These are phyloP conservation scores for Amblyteles armatorius DNA, from an alignment of 2,888 invertebrate genomes.

Conservation along the genomic window DNA sequence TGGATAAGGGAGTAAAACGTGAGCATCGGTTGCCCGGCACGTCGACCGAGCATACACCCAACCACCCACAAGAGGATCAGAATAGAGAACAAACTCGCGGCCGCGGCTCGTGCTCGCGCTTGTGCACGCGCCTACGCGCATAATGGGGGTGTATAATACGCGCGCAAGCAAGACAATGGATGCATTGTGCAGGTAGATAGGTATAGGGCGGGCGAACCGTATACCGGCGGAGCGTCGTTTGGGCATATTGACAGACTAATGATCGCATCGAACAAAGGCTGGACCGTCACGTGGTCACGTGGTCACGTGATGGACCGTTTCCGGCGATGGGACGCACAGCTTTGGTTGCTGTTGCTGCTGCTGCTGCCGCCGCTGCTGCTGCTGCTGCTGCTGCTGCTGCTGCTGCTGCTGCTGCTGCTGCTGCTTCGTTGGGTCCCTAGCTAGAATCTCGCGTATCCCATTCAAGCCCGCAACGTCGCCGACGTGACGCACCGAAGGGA, in stretches of 20 bases:
- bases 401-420: neutral
- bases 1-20: slow-evolving; percentile 47
- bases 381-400: too few relatives aligned
- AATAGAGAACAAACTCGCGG: slow-evolving; percentile 62
- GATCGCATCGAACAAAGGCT: slow-evolving; percentile 84
- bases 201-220: slow-evolving; percentile 74
- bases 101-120: slow-evolving; percentile 70
- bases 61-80: slow-evolving; percentile 56
- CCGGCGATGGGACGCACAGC: slow-evolving; percentile 79
- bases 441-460: slow-evolving; percentile 63
- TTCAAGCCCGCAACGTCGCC: slow-evolving; percentile 69
- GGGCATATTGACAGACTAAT: slow-evolving; percentile 85
- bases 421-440: slow-evolving; percentile 41
- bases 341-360: too few relatives aligned
- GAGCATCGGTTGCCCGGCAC: slow-evolving; percentile 50
- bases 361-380: too few relatives aligned
- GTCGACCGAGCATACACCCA: slow-evolving; percentile 57
- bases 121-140: slow-evolving; percentile 82
- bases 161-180: slow-evolving; percentile 83
- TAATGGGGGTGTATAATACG: slow-evolving; percentile 83
- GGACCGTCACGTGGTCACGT: slow-evolving; percentile 83
- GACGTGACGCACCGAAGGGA: slow-evolving; percentile 55
- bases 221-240: slow-evolving; percentile 80
- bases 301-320: slow-evolving; percentile 84
- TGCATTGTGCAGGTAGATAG: slow-evolving; percentile 83